These are phyloP conservation scores for Melanostoma scalare DNA, from an alignment of 2,888 invertebrate species.

Conservation along the genomic window DNA sequence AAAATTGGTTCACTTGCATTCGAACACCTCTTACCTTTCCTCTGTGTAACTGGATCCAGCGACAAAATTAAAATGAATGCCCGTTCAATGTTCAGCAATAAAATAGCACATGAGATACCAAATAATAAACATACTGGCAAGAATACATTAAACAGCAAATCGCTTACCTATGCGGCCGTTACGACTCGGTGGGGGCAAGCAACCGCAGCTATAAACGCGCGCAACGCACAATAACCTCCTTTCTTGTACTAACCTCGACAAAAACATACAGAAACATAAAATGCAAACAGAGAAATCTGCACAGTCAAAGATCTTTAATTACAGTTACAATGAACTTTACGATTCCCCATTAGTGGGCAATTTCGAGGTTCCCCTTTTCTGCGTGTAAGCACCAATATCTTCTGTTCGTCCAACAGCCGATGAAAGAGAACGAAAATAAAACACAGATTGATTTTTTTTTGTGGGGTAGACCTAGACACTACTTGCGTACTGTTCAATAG, in stretches of 20 bases:
- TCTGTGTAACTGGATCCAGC: conserved; percentile 54
- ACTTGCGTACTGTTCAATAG: conserved; percentile 12
- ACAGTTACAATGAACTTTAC: conserved; percentile 72
- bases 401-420: conserved; percentile 35
- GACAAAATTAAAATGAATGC: conserved; percentile 56
- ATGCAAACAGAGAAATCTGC: conserved; percentile 68
- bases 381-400: conserved; percentile 50
- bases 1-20: conserved; percentile 38
- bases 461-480: conserved; percentile 11
- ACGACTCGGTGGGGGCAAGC: conserved; percentile 9
- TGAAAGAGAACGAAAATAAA: conserved; percentile 36
- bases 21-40: conserved; percentile 40
- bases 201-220: conserved; percentile 57
- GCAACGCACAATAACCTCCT: conserved; percentile 70
- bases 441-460: conserved; percentile 1
- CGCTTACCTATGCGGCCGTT: conserved; percentile 37
- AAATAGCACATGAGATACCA: conserved; percentile 31
- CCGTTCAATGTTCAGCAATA: conserved; percentile 52
- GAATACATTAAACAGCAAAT: conserved; percentile 38
- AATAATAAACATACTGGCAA: conserved; percentile 34
- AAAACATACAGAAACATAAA: conserved; percentile 23
- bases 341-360: conserved; percentile 72
- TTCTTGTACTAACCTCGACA: conserved; percentile 68
- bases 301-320: conserved; percentile 71
- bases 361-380: conserved; percentile 50